phyloP scores from a whole-genome alignment of 2,113 vertebrate species.

The Coryphaenoides rupestris region DNA sequence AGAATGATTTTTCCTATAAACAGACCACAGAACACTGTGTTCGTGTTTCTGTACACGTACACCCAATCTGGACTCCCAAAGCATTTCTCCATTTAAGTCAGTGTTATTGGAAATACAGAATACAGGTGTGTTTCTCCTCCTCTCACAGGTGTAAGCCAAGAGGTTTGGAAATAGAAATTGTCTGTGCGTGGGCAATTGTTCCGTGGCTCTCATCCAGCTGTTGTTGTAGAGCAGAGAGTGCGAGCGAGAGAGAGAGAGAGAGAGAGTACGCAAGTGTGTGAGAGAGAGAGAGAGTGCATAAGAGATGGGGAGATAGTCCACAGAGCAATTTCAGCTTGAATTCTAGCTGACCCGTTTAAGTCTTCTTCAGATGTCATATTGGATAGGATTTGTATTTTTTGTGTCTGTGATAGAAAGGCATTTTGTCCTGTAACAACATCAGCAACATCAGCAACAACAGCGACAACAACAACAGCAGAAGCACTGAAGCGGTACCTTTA shows the following conservation, averaged over 20 bases:
- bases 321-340: background rate
- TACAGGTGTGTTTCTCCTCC: constrained; percentile 16
- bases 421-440: too few species aligned
- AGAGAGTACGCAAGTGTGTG: too few species aligned
- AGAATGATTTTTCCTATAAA: too few species aligned
- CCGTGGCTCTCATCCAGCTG: constrained; percentile 33
- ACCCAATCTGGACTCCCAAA: too few species aligned
- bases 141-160: constrained; percentile 37
- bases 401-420: too few species aligned
- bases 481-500: background rate
- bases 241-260: too few species aligned
- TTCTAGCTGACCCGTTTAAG: background rate
- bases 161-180: constrained; percentile 44
- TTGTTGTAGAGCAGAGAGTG: constrained; percentile 8
- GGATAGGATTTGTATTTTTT: too few species aligned
- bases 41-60: background rate
- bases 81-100: background rate
- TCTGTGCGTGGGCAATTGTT: constrained; percentile 44
- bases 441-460: too few species aligned
- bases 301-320: background rate
- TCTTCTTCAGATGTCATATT: too few species aligned
- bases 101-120: constrained; percentile 18
- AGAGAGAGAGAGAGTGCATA: too few species aligned
- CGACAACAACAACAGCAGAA: constrained; percentile 13
- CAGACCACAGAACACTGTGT: too few species aligned